Conservation (phyloP, 2,888 invertebrate species). For the Scaptomyza flava region DNA sequence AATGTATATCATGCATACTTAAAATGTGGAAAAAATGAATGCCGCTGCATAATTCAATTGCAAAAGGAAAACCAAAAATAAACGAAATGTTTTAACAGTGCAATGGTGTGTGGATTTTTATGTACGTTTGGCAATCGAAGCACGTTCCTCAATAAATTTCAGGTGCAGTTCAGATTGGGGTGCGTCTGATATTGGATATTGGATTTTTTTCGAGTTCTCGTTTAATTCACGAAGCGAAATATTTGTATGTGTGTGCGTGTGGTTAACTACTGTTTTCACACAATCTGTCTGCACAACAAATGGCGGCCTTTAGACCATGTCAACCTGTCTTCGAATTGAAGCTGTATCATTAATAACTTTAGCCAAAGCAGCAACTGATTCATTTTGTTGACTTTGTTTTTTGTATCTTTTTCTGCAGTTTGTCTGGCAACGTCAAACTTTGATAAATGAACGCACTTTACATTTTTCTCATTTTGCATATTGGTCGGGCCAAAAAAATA, state of each 20-base stretch:
- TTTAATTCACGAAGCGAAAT: slow-evolving; percentile 42
- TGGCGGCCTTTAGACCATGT: slow-evolving; percentile 14
- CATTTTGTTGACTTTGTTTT: slow-evolving; percentile 44
- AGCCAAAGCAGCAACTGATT: slow-evolving; percentile 43
- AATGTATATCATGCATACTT: slow-evolving; percentile 49
- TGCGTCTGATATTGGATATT: slow-evolving; percentile 56
- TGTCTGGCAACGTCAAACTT: slow-evolving; percentile 51
- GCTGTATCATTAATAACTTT: slow-evolving; percentile 65
- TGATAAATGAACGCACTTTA: slow-evolving; percentile 61
- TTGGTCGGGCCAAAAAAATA: slow-evolving; percentile 7
- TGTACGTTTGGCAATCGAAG: slow-evolving; percentile 50
- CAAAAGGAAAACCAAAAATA: slow-evolving; percentile 3
- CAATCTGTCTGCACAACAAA: neutral
- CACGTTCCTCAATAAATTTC: slow-evolving; percentile 72
- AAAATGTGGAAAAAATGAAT: slow-evolving; percentile 16
- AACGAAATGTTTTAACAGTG: slow-evolving; percentile 4
- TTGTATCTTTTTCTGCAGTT: neutral
- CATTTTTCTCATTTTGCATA: slow-evolving; percentile 54
- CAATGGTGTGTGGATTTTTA: slow-evolving; percentile 58
- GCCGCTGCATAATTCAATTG: slow-evolving; percentile 71
- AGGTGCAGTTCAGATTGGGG: slow-evolving; percentile 8
- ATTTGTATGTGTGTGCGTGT: slow-evolving; percentile 19
- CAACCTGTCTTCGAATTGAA: slow-evolving; percentile 16
- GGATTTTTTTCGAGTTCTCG: slow-evolving; percentile 51
- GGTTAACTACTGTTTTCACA: slow-evolving; percentile 60